Evolutionary conservation across 1,140 invertebrate genomes (phyloP), one percentile per base, ranked within the genome.

Genomic region (Bombus picipes): DNA sequence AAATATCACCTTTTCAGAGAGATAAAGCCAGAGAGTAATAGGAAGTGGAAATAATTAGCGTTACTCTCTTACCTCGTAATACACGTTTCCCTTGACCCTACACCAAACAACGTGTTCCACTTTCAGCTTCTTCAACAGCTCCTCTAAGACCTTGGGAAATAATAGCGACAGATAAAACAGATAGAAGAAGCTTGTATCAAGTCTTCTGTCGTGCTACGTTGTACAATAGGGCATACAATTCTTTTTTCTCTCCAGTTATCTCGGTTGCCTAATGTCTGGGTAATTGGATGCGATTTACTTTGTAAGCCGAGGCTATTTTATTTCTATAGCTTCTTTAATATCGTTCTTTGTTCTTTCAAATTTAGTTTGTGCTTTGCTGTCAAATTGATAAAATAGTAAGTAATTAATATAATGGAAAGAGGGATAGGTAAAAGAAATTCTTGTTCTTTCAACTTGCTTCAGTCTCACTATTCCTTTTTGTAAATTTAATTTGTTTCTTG

Each of bases 91-190:
- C 91, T 96, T 97, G 91, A 97, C 97, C 73, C 96, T 96, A 86
- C 96, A 96, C 97, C 97, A 97, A 28, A 97, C 96, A 22, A 96
- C 96, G 88, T 97, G 96, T 83, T 97, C 96, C n/a, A 97, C 96
- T 90, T 96, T 95, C 22, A 97, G 93, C 92, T 97, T 97, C 84
- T 94, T 96, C 72, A 97, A 92, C 53, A 97, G 90, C 90, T 97
- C 96, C 85, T 97, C 96, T 34, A 97, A 94, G 75, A 97, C 96
- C 96, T 97, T 53, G 6, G 39, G 13, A 10, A 74, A 39, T 32
- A 18, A 65, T 41, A 12, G 9, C 47, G 62, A 39, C 28, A 10
- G 43, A 70, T 65, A 28, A 72, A 72, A 81, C 3, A 57, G 15
- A 74, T 8, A 25, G 15, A 18, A 2, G n/a, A 74, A 72, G 37